phyloP scores from a whole-genome alignment of 2,888 invertebrate genomes.

The Drosophila kuntzei region DNA sequence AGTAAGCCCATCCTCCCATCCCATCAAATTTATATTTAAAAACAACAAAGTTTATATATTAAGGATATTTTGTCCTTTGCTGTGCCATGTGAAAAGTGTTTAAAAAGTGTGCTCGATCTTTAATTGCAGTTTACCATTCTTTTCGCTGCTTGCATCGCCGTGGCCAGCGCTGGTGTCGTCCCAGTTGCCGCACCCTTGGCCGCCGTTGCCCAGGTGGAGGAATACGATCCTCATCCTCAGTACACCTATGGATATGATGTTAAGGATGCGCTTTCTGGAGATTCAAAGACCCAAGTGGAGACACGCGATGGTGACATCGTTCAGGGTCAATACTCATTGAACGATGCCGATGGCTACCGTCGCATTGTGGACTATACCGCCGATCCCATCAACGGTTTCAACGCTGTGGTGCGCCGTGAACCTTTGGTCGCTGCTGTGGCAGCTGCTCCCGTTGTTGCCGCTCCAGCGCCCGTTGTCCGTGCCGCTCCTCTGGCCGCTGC shows the following conservation, averaged over 20 bases:
- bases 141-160: slow-evolving; percentile 81
- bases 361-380: slow-evolving; percentile 85
- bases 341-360: slow-evolving; percentile 85
- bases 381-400: slow-evolving; percentile 85
- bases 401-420: slow-evolving; percentile 85
- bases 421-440: slow-evolving; percentile 81
- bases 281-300: slow-evolving; percentile 85
- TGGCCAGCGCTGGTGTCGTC: slow-evolving; percentile 81
- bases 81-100: slow-evolving; percentile 32
- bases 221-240: slow-evolving; percentile 85
- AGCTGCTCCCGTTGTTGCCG: slow-evolving; percentile 65
- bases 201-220: slow-evolving; percentile 80
- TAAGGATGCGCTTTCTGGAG: slow-evolving; percentile 85
- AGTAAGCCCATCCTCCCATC: slow-evolving; percentile 72
- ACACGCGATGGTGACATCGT: slow-evolving; percentile 85
- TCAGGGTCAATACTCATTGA: slow-evolving; percentile 85
- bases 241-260: slow-evolving; percentile 85
- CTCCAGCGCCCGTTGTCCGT: slow-evolving; percentile 67
- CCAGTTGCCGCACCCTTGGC: slow-evolving; percentile 79
- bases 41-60: not conserved
- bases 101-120: slow-evolving; percentile 17
- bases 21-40: not conserved
- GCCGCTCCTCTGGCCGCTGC: slow-evolving; percentile 60
- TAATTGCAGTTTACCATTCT: slow-evolving; percentile 79
- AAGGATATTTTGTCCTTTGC: slow-evolving; percentile 9